These are phyloP conservation scores for Chanos chanos DNA, from an alignment of 2,797 vertebrate genomes.

Conservation along the genomic window DNA sequence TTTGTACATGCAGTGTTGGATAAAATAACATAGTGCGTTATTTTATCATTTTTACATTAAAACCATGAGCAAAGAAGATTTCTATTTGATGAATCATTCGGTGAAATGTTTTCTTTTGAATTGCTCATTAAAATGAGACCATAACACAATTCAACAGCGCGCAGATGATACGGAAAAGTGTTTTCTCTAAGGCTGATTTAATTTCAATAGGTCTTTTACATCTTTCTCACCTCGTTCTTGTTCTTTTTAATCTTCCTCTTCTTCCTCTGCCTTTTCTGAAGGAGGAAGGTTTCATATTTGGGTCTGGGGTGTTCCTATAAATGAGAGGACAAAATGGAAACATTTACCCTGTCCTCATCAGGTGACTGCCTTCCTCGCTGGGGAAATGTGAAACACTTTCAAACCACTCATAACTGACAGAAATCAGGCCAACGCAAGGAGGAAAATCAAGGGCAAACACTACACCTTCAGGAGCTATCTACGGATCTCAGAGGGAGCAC, in stretches of 20 bases:
- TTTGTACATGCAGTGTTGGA: too few species aligned
- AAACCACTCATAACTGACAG: slow-evolving; percentile 35
- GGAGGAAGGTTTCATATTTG: slow-evolving; percentile 87
- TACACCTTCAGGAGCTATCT: slow-evolving; percentile 23
- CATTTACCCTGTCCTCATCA: neutral
- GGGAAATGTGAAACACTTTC: slow-evolving; percentile 18
- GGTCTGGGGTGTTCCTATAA: slow-evolving; percentile 87
- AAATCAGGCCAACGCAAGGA: slow-evolving; percentile 36
- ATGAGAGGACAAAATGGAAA: slow-evolving; percentile 15
- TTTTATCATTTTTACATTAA: too few species aligned
- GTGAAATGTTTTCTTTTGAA: too few species aligned
- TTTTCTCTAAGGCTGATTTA: neutral
- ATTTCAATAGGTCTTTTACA: neutral
- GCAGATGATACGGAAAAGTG: neutral
- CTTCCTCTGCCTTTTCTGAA: slow-evolving; percentile 83
- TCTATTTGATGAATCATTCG: too few species aligned
- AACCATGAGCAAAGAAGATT: too few species aligned
- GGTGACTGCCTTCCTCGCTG: neutral
- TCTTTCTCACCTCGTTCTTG: slow-evolving; percentile 73
- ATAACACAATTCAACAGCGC: too few species aligned
- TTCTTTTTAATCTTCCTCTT: slow-evolving; percentile 61
- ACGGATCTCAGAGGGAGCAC: slow-evolving; percentile 9
- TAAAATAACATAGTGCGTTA: too few species aligned
- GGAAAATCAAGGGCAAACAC: slow-evolving; percentile 29
- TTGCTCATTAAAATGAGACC: neutral